phyloP scores from a whole-genome alignment of 2,797 vertebrate species.

The Pipistrellus pygmaeus region DNA sequence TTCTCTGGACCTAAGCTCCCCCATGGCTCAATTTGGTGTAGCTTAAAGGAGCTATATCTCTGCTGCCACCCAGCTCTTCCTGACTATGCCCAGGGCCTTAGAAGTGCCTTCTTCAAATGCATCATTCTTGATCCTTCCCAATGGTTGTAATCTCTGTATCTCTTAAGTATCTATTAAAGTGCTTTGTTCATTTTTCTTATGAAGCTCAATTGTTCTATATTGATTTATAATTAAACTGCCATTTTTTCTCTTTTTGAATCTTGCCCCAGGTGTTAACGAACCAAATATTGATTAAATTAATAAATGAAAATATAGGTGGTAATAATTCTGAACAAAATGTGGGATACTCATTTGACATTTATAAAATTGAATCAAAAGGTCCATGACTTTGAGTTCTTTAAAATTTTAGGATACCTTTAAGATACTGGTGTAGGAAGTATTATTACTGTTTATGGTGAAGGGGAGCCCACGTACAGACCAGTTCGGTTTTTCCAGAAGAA shows the following conservation, averaged over 20 bases:
- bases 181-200: neutral
- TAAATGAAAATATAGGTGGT: neutral
- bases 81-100: neutral
- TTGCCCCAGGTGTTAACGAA: neutral
- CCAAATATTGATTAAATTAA: conserved; percentile 14
- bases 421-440: neutral
- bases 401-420: neutral
- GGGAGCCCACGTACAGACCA: neutral
- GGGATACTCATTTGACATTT: conserved; percentile 6
- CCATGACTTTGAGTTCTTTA: neutral
- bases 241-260: neutral
- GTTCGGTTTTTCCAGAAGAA: neutral
- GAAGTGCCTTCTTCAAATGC: neutral
- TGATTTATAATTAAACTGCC: neutral
- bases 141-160: neutral
- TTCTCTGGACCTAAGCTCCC: neutral
- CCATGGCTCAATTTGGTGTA: too few species aligned
- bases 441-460: neutral
- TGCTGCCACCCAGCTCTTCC: too few species aligned
- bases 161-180: neutral
- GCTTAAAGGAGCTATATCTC: neutral
- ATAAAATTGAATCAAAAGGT: neutral
- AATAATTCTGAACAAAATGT: neutral
- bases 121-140: neutral
- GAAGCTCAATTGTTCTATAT: neutral